phyloP scores from a whole-genome alignment of 2,113 vertebrate species.

The Acanthochromis polyacanthus region DNA sequence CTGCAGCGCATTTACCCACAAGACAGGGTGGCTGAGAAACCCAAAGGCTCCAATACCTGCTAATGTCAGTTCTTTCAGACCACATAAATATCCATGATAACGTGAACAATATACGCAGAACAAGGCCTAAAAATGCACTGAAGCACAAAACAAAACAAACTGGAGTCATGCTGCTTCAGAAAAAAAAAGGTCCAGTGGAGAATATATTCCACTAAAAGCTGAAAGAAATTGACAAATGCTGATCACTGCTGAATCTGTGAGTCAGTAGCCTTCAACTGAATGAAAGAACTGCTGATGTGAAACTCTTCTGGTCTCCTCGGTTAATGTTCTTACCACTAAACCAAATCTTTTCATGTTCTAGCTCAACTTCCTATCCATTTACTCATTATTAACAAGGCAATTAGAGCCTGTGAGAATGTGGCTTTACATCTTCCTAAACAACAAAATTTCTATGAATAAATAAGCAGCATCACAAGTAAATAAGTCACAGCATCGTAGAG shows the following conservation, averaged over 20 bases:
- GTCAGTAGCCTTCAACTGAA: neutral
- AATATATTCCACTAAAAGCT: neutral
- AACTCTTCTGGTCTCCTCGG: too few species aligned
- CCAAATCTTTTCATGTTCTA: too few species aligned
- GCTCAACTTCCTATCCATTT: too few species aligned
- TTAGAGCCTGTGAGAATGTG: too few species aligned
- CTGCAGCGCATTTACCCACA: slow-evolving; percentile 41
- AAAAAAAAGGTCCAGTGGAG: neutral
- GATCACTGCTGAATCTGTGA: neutral
- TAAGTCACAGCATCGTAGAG: too few species aligned
- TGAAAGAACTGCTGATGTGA: too few species aligned
- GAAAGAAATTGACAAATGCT: neutral
- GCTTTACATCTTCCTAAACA: too few species aligned
- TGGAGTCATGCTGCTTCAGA: neutral
- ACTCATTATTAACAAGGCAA: too few species aligned
- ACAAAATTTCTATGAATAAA: neutral
- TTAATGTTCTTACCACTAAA: too few species aligned
- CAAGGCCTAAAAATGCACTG: neutral
- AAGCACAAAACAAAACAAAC: neutral
- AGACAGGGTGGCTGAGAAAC: slow-evolving; percentile 40
- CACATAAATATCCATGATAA: slow-evolving; percentile 13
- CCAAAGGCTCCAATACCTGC: slow-evolving; percentile 23
- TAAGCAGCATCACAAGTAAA: neutral
- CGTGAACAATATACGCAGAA: neutral
- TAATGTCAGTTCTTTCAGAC: slow-evolving; percentile 1